phyloP scores from a whole-genome alignment of 2,797 vertebrate species.

The Cossypha niveicapilla region DNA sequence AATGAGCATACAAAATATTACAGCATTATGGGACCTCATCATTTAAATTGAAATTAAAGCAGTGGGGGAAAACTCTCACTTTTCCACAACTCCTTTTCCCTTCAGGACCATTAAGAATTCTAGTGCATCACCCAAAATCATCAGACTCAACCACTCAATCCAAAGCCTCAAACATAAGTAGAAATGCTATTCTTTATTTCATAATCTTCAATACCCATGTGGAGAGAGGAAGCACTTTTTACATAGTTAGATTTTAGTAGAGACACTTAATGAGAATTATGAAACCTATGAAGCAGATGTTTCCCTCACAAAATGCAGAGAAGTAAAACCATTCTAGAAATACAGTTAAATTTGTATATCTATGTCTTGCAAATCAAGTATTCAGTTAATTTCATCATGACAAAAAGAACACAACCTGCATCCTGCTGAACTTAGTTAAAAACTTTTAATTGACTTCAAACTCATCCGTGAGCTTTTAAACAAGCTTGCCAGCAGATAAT shows the following conservation, averaged over 20 bases:
- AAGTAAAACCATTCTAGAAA: neutral
- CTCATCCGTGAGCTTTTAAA: neutral
- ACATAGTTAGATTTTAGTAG: neutral
- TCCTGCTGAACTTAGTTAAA: neutral
- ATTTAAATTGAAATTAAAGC: neutral
- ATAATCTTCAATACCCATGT: neutral
- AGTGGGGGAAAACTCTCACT: fast-evolving
- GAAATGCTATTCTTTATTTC: neutral
- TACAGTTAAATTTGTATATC: neutral
- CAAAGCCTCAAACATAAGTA: neutral
- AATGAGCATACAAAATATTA: neutral
- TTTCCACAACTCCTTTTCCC: neutral
- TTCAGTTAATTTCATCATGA: neutral
- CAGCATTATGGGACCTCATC: neutral
- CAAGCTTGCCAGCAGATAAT: neutral
- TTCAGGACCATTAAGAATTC: neutral
- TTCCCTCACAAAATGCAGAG: neutral
- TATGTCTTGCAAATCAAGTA: neutral
- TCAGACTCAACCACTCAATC: neutral
- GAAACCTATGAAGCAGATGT: neutral
- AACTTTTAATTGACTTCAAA: neutral
- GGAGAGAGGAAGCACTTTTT: neutral
- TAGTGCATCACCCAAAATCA: neutral
- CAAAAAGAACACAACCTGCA: neutral
- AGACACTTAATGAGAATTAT: neutral